These are phyloP conservation scores for Callyntrura guangdongensis DNA, from an alignment of 2,888 invertebrate species.

Conservation along the genomic window DNA sequence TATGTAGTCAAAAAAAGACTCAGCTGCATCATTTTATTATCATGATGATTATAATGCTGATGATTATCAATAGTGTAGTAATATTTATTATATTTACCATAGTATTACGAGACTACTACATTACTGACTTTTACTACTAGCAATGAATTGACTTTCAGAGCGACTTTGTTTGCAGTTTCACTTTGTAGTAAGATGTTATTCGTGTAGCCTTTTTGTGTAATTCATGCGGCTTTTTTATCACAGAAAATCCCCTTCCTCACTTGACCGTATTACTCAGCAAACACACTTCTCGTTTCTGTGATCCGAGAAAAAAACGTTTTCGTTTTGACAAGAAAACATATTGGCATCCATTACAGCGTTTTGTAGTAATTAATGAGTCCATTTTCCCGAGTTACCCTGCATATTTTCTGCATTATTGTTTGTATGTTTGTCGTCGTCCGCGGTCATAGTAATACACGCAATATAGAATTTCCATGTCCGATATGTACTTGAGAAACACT, in stretches of 20 bases:
- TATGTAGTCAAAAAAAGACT: slow-evolving; percentile 14
- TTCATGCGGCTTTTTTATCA: background rate
- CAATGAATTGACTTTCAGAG: background rate
- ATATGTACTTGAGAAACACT: too few species aligned
- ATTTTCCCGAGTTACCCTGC: slow-evolving; percentile 32
- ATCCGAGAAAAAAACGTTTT: background rate
- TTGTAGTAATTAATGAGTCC: slow-evolving; percentile 44
- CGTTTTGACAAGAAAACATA: slow-evolving; percentile 41
- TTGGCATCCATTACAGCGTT: slow-evolving; percentile 2
- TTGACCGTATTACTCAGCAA: background rate
- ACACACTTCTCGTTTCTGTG: background rate
- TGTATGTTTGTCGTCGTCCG: too few species aligned
- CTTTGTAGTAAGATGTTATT: background rate
- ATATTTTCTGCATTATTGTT: background rate
- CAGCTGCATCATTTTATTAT: slow-evolving; percentile 37
- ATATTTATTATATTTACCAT: background rate
- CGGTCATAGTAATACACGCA: too few species aligned
- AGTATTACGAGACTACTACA: background rate
- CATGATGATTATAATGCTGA: slow-evolving; percentile 10
- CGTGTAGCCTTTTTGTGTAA: background rate
- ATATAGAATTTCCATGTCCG: too few species aligned
- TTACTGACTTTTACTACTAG: too few species aligned
- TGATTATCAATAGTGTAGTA: background rate
- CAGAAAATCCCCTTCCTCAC: background rate
- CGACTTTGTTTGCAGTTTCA: background rate